Evolutionary conservation across 2,888 invertebrate genomes (phyloP), one percentile per base, ranked within the genome.

Genomic region (Drosophila nigritarsus): DNA sequence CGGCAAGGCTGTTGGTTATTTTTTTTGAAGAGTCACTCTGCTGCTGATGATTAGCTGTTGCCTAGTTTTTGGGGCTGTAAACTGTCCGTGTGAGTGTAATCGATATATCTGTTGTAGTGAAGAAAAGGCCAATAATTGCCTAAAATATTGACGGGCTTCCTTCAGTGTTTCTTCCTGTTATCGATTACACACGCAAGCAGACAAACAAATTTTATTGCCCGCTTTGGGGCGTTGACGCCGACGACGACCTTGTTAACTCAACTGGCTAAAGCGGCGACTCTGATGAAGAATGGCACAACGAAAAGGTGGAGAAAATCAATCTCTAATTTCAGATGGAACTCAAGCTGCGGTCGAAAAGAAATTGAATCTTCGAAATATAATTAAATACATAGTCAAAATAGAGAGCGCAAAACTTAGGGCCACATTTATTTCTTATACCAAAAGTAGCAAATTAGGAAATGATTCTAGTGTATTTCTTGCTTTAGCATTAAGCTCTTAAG

Each of bases 381-480:
- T 29, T 49, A 29, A 49, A 3, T 3, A 18, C 13, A 8, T 29
- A n/a, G 11, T 24, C 13, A 3, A 60, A 32, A 24, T 20, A 85
- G 81, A 77, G 89, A 80, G 84, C 68, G 73, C 70, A 71, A 68
- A 63, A 15, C 15, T 38, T 38, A 79, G 62, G 36, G 9, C 1
- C 0, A 30, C 27, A 20, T 32, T 54, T 20, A n/a, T 36, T 65
- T 61, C 58, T 32, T 51, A 73, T 81, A 79, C 76, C 64, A 72
- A 83, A 56, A 58, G 58, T 74, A 73, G 67, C 42, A 53, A 48
- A 63, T 51, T 27, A 20, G 24, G 32, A 51, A 34, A 20, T n/a
- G 45, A 40, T 53, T 56, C 15, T 15, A 76, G 84, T 86, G 84
- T 88, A 89, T 90, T 80, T 91, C 70, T 80, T 81, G 80, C 62